phyloP scores from a whole-genome alignment of 2,113 vertebrate genomes.

The Lontra canadensis region DNA sequence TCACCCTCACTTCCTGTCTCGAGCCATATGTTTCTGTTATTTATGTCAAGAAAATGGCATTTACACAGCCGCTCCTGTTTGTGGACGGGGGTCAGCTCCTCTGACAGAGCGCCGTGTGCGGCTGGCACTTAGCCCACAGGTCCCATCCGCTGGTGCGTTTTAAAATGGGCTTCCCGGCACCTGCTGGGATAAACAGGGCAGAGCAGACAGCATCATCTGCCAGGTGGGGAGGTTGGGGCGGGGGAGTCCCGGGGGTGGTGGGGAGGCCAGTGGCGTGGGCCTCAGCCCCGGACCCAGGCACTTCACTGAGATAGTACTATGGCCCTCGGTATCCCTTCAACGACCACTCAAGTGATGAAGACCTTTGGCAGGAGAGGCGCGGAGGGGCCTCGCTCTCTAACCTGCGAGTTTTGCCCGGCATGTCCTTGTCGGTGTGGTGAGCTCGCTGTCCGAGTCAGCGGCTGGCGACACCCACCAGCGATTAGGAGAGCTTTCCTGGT shows the following conservation, averaged over 20 bases:
- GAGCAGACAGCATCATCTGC: conserved; percentile 91
- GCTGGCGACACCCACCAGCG: not conserved
- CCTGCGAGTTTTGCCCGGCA: not conserved
- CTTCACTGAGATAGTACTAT: conserved; percentile 84
- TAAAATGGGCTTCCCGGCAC: conserved; percentile 89
- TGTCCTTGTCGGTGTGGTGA: not conserved
- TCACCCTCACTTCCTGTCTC: conserved; percentile 90
- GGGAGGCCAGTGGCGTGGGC: conserved; percentile 81
- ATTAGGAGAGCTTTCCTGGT: not conserved
- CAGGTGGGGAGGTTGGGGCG: conserved; percentile 86
- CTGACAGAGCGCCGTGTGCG: conserved; percentile 86
- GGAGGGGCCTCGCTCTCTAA: not conserved
- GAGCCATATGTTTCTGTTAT: conserved; percentile 93
- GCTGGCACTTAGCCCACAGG: conserved; percentile 90
- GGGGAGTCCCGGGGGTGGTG: accelerated
- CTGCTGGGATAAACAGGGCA: conserved; percentile 89
- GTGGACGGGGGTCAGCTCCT: conserved; percentile 92
- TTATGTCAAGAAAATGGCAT: conserved; percentile 92
- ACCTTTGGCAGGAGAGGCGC: not conserved
- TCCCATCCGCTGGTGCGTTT: conserved; percentile 88
- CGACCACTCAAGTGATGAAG: conserved; percentile 85
- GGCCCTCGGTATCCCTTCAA: conserved; percentile 85
- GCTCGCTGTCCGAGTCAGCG: not conserved
- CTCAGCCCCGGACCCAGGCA: conserved; percentile 82
- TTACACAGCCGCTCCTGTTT: conserved; percentile 87